phyloP scores from a whole-genome alignment of 2,113 vertebrate species.

The Periophthalmodon schlosseri region DNA sequence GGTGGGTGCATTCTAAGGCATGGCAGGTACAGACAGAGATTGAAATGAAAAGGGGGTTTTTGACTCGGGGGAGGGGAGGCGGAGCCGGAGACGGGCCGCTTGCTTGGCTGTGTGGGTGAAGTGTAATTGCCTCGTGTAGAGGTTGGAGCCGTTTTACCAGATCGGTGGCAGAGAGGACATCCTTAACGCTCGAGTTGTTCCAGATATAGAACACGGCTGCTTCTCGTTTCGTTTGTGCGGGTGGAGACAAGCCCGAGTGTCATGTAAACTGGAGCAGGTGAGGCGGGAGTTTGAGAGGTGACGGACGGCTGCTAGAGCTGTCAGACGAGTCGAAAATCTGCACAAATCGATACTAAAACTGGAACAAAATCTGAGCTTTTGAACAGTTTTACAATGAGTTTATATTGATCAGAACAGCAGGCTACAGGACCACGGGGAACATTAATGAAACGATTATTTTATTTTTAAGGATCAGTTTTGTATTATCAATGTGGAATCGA shows the following conservation, averaged over 20 bases:
- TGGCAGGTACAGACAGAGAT: constrained; percentile 34
- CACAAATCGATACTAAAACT: no score
- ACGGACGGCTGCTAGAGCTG: neutral
- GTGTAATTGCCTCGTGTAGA: constrained; percentile 71
- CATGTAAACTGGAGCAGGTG: constrained; percentile 9
- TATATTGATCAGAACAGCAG: no score
- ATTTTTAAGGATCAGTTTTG: no score
- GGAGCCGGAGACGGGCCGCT: constrained; percentile 12
- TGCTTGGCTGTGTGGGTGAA: constrained; percentile 56
- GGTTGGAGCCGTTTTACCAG: constrained; percentile 59
- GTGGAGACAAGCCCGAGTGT: constrained; percentile 42
- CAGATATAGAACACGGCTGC: constrained; percentile 32
- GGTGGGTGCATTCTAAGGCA: constrained; percentile 35
- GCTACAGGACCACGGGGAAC: no score
- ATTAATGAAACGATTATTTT: no score
- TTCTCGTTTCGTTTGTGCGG: constrained; percentile 28
- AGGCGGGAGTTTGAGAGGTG: neutral
- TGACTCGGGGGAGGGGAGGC: constrained; percentile 57
- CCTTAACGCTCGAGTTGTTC: constrained; percentile 19
- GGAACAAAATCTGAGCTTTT: no score
- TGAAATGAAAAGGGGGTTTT: constrained; percentile 22
- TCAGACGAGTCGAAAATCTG: neutral
- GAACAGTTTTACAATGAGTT: no score
- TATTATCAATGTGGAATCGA: no score
- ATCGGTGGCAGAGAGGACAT: constrained; percentile 43